These are phyloP conservation scores for Anoplopoma fimbria DNA, from an alignment of 2,113 vertebrate species.

Conservation along the genomic window DNA sequence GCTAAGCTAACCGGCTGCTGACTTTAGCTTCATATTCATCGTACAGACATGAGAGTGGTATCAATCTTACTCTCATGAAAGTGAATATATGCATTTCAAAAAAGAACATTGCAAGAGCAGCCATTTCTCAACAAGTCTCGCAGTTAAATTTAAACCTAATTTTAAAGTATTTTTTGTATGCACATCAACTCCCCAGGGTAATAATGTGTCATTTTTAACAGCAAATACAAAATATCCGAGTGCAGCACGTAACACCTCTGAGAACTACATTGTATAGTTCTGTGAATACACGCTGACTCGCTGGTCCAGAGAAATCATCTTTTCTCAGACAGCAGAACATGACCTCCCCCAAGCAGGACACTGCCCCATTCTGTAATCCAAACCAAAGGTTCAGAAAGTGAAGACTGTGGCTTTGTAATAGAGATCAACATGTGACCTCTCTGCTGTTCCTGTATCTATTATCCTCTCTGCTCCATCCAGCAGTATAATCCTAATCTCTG, in stretches of 20 bases:
- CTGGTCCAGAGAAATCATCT: constrained; percentile 8
- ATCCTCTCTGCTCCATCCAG: constrained; percentile 30
- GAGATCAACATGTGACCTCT: constrained; percentile 9
- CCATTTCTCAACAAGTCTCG: not conserved
- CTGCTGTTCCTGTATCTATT: not conserved
- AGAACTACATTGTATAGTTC: not conserved
- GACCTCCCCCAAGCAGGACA: constrained; percentile 26
- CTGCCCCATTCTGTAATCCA: constrained; percentile 26
- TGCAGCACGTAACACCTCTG: not conserved
- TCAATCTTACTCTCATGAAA: not conserved
- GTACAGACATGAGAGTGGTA: not conserved
- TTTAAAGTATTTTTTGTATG: not conserved
- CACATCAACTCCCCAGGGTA: not conserved
- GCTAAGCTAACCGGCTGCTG: not conserved
- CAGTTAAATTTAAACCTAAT: not conserved
- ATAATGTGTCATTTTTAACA: not conserved
- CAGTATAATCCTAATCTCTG: constrained; percentile 63
- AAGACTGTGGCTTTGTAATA: constrained; percentile 11
- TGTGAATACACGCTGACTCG: not conserved
- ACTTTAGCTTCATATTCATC: not conserved
- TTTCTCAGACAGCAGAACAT: constrained; percentile 11
- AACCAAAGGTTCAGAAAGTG: constrained; percentile 7
- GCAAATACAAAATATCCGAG: not conserved
- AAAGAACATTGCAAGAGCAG: not conserved
- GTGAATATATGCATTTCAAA: no score